A percentile compares a stretch with the other conserved stretches of the same genome.
Conservation (phyloP, 2,888 invertebrate species). For the Amphimallon solstitiale region DNA sequence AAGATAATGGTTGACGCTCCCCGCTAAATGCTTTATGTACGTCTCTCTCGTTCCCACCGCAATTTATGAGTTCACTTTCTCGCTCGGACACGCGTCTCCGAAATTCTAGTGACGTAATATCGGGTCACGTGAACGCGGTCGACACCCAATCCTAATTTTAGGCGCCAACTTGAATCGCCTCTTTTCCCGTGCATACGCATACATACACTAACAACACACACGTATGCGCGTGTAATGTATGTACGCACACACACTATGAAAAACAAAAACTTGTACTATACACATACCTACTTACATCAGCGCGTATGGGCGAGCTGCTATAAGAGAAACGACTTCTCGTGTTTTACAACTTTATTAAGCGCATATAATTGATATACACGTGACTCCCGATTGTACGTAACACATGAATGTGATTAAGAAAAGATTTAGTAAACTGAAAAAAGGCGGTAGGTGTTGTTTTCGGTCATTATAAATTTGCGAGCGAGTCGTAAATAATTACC, state of each 20-base stretch:
- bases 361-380: constrained; percentile 36
- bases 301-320: constrained; percentile 25
- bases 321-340: constrained; percentile 33
- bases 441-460: background rate
- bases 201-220: background rate
- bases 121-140: constrained; percentile 57
- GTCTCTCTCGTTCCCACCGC: constrained; percentile 64
- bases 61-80: constrained; percentile 64
- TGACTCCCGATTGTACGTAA: constrained; percentile 31
- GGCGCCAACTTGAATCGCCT: constrained; percentile 59
- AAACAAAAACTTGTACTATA: no score
- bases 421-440: constrained; percentile 6
- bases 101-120: constrained; percentile 60
- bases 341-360: constrained; percentile 40
- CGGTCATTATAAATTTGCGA: background rate
- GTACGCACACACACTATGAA: no score
- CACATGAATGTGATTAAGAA: constrained; percentile 9
- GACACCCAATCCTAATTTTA: constrained; percentile 61
- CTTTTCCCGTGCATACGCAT: constrained; percentile 17
- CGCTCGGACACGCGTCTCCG: constrained; percentile 62
- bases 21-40: constrained; percentile 66
- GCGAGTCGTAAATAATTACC: background rate
- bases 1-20: constrained; percentile 66
- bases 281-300: constrained; percentile 2
- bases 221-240: background rate